Evolutionary conservation across 2,113 vertebrate species (phyloP).

Genomic region (Parus major): DNA sequence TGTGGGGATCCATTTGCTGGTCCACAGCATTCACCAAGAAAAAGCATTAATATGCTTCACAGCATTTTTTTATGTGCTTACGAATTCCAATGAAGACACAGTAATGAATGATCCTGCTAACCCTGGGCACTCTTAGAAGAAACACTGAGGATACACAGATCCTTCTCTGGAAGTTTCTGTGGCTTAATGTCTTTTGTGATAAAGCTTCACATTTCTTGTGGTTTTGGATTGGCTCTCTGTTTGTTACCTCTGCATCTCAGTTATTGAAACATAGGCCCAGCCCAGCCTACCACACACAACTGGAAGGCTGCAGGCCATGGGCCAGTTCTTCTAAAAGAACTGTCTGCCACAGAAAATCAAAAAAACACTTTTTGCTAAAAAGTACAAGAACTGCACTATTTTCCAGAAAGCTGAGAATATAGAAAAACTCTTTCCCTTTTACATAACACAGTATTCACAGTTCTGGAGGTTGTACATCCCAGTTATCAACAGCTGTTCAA

Average conservation of each 20-base stretch:
- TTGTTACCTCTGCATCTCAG: not conserved
- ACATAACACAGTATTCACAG: not conserved
- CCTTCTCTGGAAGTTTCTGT: not conserved
- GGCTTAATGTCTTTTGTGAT: not conserved
- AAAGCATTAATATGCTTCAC: not conserved
- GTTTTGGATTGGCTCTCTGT: not conserved
- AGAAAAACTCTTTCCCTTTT: not conserved
- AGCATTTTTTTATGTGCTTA: not conserved
- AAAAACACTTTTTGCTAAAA: not conserved
- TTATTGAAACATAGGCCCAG: not conserved
- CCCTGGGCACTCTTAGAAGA: not conserved
- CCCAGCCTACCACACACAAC: not conserved
- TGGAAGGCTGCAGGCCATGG: not conserved
- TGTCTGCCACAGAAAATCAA: not conserved
- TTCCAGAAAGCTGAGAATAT: not conserved
- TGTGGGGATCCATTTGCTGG: not conserved
- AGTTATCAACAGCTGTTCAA: not conserved
- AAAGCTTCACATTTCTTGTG: not conserved
- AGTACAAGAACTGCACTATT: not conserved
- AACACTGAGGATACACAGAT: rapidly evolving
- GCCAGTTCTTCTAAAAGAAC: not conserved
- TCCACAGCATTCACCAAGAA: not conserved
- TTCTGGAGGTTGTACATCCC: not conserved
- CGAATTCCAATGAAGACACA: not conserved
- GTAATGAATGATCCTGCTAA: not conserved